A percentile compares a stretch with the other conserved stretches of the same genome.
phyloP scores from a whole-genome alignment of 2,797 vertebrate genomes.

The Phoebastria nigripes region DNA sequence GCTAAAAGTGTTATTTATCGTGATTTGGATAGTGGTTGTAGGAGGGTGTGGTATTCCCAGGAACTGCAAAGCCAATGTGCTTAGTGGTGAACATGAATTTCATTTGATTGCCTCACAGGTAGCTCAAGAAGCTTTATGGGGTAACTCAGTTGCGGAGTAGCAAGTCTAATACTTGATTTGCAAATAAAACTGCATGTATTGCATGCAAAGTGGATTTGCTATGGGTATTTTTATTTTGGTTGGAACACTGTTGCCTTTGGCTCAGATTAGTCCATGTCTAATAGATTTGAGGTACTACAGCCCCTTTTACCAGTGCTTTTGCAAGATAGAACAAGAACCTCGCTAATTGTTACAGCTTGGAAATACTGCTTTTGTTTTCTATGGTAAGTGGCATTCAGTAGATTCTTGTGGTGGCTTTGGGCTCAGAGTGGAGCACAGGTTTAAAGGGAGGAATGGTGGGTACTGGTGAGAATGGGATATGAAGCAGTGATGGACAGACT shows the following conservation, averaged over 20 bases:
- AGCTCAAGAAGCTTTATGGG: not conserved
- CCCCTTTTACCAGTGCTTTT: not conserved
- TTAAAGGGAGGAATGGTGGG: not conserved
- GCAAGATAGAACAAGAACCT: not conserved
- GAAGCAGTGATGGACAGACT: not conserved
- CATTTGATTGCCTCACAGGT: constrained; percentile 26
- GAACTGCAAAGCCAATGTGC: not conserved
- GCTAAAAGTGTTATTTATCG: constrained; percentile 51
- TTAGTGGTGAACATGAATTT: not conserved
- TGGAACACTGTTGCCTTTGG: not conserved
- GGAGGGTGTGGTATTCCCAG: constrained; percentile 58
- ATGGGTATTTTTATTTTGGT: not conserved
- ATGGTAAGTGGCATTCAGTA: not conserved
- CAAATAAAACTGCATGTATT: not conserved
- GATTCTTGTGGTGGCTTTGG: not conserved
- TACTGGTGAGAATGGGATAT: not conserved
- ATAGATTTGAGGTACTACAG: not conserved
- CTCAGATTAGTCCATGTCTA: not conserved
- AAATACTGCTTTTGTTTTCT: not conserved
- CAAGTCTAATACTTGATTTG: not conserved
- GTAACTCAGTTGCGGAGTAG: not conserved
- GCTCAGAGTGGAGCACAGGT: not conserved
- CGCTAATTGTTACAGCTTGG: not conserved
- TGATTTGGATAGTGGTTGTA: not conserved
- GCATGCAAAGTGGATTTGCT: not conserved